phyloP scores from a whole-genome alignment of 2,113 vertebrate species.

The Oophaga pumilio region DNA sequence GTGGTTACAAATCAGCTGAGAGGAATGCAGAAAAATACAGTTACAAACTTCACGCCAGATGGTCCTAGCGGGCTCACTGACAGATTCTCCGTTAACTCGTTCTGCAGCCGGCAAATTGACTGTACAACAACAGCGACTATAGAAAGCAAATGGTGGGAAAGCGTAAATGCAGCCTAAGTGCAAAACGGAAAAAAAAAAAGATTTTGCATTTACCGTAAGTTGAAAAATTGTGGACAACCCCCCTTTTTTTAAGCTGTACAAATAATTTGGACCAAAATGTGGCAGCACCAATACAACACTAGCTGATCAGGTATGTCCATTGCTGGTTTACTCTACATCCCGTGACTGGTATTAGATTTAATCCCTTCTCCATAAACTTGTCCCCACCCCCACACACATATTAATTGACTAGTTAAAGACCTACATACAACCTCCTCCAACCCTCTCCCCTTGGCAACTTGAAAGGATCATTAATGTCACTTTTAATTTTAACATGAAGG shows the following conservation, averaged over 20 bases:
- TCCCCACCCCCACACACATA: neutral
- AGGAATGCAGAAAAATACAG: no score
- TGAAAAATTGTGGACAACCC: no score
- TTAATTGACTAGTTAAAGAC: neutral
- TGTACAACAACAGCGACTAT: no score
- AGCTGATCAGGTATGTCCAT: neutral
- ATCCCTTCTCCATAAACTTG: neutral
- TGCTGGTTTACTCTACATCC: slow-evolving; percentile 32
- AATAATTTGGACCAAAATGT: slow-evolving; percentile 39
- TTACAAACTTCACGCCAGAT: no score
- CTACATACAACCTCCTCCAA: neutral
- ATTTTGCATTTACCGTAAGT: no score
- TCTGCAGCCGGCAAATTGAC: no score
- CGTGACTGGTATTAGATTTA: slow-evolving; percentile 17
- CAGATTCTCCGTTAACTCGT: no score
- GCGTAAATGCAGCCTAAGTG: no score
- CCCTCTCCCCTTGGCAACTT: neutral
- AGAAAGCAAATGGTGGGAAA: no score
- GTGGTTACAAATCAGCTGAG: no score
- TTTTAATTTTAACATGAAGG: slow-evolving; percentile 24
- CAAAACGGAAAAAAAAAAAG: no score
- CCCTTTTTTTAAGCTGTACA: neutral
- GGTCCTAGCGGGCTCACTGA: no score
- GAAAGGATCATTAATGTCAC: neutral
- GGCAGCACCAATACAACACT: neutral